Evolutionary conservation across 1,140 invertebrate genomes (phyloP).

Genomic region (Mamestra configurata): DNA sequence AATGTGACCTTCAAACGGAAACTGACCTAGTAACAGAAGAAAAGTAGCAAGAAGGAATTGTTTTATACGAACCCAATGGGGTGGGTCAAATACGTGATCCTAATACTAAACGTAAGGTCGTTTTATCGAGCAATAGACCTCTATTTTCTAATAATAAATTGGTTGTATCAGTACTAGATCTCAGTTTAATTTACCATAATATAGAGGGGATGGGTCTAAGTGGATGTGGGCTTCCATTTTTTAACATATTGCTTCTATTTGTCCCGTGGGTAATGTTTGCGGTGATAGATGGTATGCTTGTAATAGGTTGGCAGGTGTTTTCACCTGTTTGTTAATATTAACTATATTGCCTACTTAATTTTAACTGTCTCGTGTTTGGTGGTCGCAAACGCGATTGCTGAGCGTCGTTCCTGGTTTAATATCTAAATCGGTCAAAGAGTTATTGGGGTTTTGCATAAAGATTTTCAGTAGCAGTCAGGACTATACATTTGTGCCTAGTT

Average conservation of each 20-base stretch:
- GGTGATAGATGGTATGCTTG: background rate
- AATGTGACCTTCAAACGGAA: constrained; percentile 13
- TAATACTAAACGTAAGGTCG: background rate
- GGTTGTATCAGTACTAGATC: constrained; percentile 16
- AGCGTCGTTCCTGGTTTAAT: no score
- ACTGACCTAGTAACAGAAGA: background rate
- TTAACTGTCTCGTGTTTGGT: background rate
- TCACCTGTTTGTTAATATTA: background rate
- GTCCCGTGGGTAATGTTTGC: background rate
- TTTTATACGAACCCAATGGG: constrained; percentile 31
- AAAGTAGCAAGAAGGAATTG: constrained; percentile 31
- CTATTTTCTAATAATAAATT: constrained; percentile 41
- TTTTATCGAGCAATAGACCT: constrained; percentile 14
- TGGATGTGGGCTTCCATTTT: constrained; percentile 3
- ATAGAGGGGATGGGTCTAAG: background rate
- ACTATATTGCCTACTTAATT: background rate
- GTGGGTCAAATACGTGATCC: constrained; percentile 27
- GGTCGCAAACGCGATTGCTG: no score
- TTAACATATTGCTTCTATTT: background rate
- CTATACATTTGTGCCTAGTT: no score
- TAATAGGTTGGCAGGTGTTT: background rate
- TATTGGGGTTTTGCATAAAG: no score
- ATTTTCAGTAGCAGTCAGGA: no score
- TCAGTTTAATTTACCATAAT: background rate
- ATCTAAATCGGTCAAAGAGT: no score